These are phyloP conservation scores for Chrysogorgia sp. DNA, from an alignment of 92 coral and sea anemone genomes.

Conservation along the genomic window DNA sequence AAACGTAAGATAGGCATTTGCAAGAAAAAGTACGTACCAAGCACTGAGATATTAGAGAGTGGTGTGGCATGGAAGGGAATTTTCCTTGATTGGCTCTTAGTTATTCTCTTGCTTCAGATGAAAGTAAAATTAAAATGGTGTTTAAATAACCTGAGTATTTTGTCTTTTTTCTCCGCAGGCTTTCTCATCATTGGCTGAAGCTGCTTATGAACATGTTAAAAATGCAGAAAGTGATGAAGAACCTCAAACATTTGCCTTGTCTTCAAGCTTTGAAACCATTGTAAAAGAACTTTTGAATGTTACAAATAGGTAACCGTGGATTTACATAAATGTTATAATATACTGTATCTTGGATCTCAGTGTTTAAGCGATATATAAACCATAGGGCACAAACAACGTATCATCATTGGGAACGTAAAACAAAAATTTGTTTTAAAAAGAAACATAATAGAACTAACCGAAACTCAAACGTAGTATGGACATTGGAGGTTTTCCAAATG, in stretches of 20 bases:
- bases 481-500: neutral
- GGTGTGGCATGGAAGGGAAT: too few species aligned
- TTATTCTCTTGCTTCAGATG: too few species aligned
- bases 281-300: constrained; percentile 78
- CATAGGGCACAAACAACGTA: too few species aligned
- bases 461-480: too few species aligned
- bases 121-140: too few species aligned
- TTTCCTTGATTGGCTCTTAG: too few species aligned
- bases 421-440: too few species aligned
- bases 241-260: constrained; percentile 82
- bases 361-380: neutral
- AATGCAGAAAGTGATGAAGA: constrained; percentile 77
- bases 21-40: too few species aligned
- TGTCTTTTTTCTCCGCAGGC: constrained; percentile 61
- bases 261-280: constrained; percentile 67
- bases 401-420: too few species aligned
- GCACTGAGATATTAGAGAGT: too few species aligned
- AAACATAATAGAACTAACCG: too few species aligned
- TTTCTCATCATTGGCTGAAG: constrained; percentile 90
- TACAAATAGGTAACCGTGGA: constrained; percentile 72
- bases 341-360: neutral
- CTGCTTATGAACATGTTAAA: constrained; percentile 91
- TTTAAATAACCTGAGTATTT: neutral
- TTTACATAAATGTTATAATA: neutral
- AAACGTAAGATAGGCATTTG: too few species aligned